Percentiles rank a stretch among this genome's conserved stretches.
Evolutionary conservation across 2,113 vertebrate species (phyloP).

Genomic region (Macheiramphus alcinus): DNA sequence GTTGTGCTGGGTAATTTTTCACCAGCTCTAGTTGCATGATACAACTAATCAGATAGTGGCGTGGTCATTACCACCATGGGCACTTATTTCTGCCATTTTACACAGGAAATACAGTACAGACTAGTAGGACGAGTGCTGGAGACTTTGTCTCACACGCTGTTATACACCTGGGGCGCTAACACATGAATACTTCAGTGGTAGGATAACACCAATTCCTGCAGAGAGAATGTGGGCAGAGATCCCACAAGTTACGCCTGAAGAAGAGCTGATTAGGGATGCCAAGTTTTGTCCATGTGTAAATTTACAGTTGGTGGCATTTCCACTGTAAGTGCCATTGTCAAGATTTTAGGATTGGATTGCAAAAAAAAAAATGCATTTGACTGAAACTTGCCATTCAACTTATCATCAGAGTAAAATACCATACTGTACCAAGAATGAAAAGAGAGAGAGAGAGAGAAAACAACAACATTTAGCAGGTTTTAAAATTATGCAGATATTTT

Average conservation of each 20-base stretch:
- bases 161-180: not conserved
- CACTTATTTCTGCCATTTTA: not conserved
- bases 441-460: conserved; percentile 56
- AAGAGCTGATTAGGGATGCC: conserved; percentile 21
- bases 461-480: conserved; percentile 75
- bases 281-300: conserved; percentile 56
- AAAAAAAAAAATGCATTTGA: conserved; percentile 34
- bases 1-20: not conserved
- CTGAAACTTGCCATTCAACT: conserved; percentile 71
- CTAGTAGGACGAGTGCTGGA: not conserved
- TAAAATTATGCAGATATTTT: conserved; percentile 76
- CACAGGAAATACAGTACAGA: not conserved
- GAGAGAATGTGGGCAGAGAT: conserved; percentile 41
- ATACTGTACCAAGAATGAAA: conserved; percentile 64
- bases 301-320: conserved; percentile 67
- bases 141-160: not conserved
- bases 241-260: conserved; percentile 40
- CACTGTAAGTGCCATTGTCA: conserved; percentile 68
- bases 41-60: not conserved
- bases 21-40: not conserved
- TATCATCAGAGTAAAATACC: conserved; percentile 63
- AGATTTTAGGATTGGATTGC: conserved; percentile 53
- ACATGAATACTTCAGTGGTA: conserved; percentile 10
- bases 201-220: conserved; percentile 32
- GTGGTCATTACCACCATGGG: not conserved